These are phyloP conservation scores for Nettapus auritus DNA, from an alignment of 2,113 vertebrate species.

Conservation along the genomic window DNA sequence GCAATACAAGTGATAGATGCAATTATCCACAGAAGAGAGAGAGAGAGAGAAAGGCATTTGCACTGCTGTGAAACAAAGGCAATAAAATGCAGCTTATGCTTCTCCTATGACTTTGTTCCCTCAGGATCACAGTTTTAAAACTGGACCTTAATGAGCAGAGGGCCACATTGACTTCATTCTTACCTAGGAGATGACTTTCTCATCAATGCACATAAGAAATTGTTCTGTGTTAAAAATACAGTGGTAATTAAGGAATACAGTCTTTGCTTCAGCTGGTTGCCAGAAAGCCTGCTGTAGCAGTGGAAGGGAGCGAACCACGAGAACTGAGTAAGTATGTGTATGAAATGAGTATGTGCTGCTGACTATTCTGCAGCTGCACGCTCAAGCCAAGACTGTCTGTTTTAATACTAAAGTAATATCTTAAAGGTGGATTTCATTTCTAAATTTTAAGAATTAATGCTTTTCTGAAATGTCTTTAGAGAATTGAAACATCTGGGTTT, in stretches of 20 bases:
- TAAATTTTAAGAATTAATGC: neutral
- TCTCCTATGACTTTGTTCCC: neutral
- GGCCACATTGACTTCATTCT: neutral
- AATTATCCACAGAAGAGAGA: neutral
- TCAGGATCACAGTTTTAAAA: neutral
- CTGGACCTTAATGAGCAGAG: neutral
- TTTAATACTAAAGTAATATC: neutral
- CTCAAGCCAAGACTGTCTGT: neutral
- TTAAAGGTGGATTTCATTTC: neutral
- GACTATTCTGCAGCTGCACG: neutral
- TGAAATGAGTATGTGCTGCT: neutral
- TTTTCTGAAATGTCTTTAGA: neutral
- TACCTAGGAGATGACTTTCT: neutral
- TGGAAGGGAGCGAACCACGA: neutral
- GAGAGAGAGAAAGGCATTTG: accelerated
- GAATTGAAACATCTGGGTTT: neutral
- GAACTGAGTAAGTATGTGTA: neutral
- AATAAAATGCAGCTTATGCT: neutral
- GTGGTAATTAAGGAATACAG: neutral
- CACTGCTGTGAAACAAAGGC: neutral
- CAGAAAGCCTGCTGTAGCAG: neutral
- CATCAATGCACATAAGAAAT: neutral
- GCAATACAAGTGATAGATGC: neutral
- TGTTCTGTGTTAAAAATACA: neutral
- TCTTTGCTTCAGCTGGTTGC: neutral